Evolutionary conservation across 2,113 vertebrate species (phyloP), one percentile per base, ranked within the genome.

Genomic region (Urocynchramus pylzowi): DNA sequence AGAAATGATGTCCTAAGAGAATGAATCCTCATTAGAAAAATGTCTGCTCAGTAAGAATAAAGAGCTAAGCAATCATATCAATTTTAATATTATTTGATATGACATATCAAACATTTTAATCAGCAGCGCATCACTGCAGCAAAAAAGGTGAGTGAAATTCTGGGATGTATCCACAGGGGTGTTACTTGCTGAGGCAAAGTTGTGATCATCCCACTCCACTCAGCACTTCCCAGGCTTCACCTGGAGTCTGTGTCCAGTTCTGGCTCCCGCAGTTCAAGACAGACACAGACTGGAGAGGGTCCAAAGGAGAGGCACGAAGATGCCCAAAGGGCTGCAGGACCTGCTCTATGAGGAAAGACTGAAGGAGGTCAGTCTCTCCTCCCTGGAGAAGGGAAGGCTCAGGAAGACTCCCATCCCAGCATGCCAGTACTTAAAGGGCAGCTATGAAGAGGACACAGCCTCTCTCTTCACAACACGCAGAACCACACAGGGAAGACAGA

Each of bases 1-100:
- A 90, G 52, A 93, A 90, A 75, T 27, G 3, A 73, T 90, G 37
- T 31, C 84, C 63, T 80, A 41, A 61, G 88, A 87, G 76, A 82
- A 86, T 18, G 16, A 88, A 73, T 57, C 26, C 68, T 86, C 73
- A 49, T 45, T 69, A 86, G 67, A 76, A 96, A 76, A 44, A 59
- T 0, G 37, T 64, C 67, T 21, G 17, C 67, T 94, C 50, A 23
- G 23, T 42, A 61, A 73, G 35, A 68, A 80, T 68, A 90, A 76
- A 0, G 4, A 93, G 57, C 53, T 79, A 52, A 45, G 64, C 50
- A 60, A 41, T 65, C 68, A 53, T 7, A 53, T 30, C 23, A 7
- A 63, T 70, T 87, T 89, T 59, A 67, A 50, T 54, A 53, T 16
- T 65, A 79, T 41, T 89, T 86, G 71, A 41, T 70, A 37, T 35